These are phyloP conservation scores for Sylvia atricapilla DNA, from an alignment of 2,113 vertebrate species.

Conservation along the genomic window DNA sequence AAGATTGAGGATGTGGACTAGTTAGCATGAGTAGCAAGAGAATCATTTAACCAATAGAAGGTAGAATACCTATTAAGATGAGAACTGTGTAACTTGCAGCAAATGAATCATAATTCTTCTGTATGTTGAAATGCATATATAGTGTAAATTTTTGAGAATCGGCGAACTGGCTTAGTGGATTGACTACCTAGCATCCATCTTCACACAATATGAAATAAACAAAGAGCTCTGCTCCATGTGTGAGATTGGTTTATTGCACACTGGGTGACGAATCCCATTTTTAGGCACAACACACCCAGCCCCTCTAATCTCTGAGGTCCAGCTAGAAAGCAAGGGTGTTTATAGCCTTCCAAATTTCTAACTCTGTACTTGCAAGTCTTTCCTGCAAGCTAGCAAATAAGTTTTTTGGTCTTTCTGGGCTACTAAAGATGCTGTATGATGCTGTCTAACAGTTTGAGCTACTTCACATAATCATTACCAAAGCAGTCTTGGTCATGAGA, in stretches of 20 bases:
- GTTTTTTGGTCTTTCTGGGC: neutral
- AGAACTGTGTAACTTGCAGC: neutral
- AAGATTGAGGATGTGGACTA: neutral
- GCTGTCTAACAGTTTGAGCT: neutral
- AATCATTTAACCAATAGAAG: neutral
- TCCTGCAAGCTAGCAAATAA: neutral
- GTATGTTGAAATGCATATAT: neutral
- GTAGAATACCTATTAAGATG: neutral
- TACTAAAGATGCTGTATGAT: neutral
- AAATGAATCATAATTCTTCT: neutral
- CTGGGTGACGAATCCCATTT: fast-evolving
- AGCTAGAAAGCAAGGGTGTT: neutral
- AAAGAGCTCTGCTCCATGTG: neutral
- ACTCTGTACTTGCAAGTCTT: neutral
- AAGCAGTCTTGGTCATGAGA: neutral
- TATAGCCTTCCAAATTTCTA: neutral
- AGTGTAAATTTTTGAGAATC: neutral
- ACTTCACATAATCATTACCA: neutral
- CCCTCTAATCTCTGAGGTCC: neutral
- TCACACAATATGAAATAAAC: neutral
- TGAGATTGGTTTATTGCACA: neutral
- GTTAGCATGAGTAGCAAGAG: neutral
- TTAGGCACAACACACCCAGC: neutral
- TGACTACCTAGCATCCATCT: neutral
- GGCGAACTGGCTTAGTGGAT: neutral